A percentile compares a stretch with the other conserved stretches of the same genome.
Conservation (phyloP, 1,140 invertebrate genomes). For the Zaprionus africanus region DNA sequence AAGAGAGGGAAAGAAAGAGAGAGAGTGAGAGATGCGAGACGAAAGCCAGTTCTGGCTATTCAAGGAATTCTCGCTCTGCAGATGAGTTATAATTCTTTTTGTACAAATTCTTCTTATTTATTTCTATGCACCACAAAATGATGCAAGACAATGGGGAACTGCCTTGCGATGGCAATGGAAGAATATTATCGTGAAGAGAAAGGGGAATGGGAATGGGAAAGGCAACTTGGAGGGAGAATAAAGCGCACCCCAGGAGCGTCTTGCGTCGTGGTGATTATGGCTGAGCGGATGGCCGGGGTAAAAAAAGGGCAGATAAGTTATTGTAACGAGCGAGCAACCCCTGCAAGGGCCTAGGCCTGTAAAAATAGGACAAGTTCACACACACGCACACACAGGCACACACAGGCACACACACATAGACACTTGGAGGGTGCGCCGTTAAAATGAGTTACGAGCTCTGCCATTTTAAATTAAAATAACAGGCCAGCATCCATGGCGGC, state of each 20-base stretch:
- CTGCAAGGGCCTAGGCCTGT: slow-evolving; percentile 65
- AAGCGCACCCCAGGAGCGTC: slow-evolving; percentile 81
- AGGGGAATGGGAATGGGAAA: slow-evolving; percentile 11
- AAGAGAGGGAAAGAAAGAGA: not conserved
- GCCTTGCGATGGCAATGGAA: slow-evolving; percentile 61
- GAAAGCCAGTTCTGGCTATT: slow-evolving; percentile 34
- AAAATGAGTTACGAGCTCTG: slow-evolving; percentile 84
- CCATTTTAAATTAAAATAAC: slow-evolving; percentile 84
- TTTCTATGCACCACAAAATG: slow-evolving; percentile 75
- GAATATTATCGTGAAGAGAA: slow-evolving; percentile 11
- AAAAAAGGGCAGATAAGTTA: slow-evolving; percentile 82
- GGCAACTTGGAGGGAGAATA: slow-evolving; percentile 34
- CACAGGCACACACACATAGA: slow-evolving; percentile 39
- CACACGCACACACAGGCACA: slow-evolving; percentile 43
- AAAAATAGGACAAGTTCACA: slow-evolving; percentile 79
- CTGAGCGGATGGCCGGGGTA: slow-evolving; percentile 40
- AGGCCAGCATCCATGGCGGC: slow-evolving; percentile 63
- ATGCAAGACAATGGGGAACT: slow-evolving; percentile 72
- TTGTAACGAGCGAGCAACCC: slow-evolving; percentile 73
- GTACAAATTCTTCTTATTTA: slow-evolving; percentile 76
- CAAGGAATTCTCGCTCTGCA: slow-evolving; percentile 29
- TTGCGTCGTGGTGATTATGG: slow-evolving; percentile 69
- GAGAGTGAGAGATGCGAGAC: slow-evolving; percentile 13
- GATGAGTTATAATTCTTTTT: slow-evolving; percentile 65
- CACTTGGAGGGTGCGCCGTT: slow-evolving; percentile 78